Evolutionary conservation across 2,888 invertebrate species (phyloP).

Genomic region (Drosophila diplacantha): DNA sequence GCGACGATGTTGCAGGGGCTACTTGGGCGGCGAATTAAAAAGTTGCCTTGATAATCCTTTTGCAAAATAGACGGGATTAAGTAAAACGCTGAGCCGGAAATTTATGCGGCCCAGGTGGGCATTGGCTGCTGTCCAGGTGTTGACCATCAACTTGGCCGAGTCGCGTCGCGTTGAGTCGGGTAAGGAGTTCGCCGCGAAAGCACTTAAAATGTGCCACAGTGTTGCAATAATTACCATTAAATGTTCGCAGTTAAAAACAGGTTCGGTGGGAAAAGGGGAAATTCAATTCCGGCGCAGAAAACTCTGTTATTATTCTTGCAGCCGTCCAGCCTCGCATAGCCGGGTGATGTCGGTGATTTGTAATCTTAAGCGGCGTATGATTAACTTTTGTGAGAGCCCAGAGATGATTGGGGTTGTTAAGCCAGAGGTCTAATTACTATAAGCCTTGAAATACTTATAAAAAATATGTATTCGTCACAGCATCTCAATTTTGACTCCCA

Average conservation of each 20-base stretch:
- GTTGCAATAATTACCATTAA: slow-evolving; percentile 72
- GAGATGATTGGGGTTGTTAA: slow-evolving; percentile 2
- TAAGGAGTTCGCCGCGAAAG: slow-evolving; percentile 23
- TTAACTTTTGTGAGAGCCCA: slow-evolving; percentile 53
- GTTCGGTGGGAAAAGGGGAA: slow-evolving; percentile 40
- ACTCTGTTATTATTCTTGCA: slow-evolving; percentile 60
- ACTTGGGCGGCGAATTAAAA: slow-evolving; percentile 61
- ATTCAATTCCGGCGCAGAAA: slow-evolving; percentile 51
- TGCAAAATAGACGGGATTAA: slow-evolving; percentile 71
- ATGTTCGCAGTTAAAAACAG: slow-evolving; percentile 70
- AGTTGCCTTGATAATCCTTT: slow-evolving; percentile 72
- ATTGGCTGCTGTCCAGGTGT: slow-evolving; percentile 31
- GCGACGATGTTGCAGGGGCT: slow-evolving; percentile 29
- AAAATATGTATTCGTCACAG: background rate
- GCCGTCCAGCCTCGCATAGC: slow-evolving; percentile 17
- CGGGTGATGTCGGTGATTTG: slow-evolving; percentile 66
- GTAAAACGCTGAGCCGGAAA: slow-evolving; percentile 65
- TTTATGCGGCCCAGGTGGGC: slow-evolving; percentile 61
- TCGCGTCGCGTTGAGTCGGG: slow-evolving; percentile 12
- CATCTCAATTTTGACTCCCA: background rate
- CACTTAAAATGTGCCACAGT: slow-evolving; percentile 72
- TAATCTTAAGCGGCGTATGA: slow-evolving; percentile 68
- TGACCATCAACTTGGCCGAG: slow-evolving; percentile 31
- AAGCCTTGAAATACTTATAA: background rate
- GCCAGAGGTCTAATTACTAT: background rate